A percentile compares a stretch with the other conserved stretches of the same genome.
Evolutionary conservation across 2,888 invertebrate genomes (phyloP).

Genomic region (Bembecia ichneumoniformis): DNA sequence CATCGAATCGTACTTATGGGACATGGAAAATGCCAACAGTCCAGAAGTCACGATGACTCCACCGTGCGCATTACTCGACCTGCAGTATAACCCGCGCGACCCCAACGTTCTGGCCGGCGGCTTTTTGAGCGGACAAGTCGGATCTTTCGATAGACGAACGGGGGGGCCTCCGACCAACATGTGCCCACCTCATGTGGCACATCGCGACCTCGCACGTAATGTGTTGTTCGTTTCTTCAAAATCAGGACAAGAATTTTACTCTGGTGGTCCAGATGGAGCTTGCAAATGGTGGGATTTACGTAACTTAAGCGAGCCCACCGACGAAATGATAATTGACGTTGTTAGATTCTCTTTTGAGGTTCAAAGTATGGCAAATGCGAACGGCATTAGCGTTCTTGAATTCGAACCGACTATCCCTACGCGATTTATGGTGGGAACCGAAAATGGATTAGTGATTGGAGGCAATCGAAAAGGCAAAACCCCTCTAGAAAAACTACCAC

Average conservation of each 20-base stretch:
- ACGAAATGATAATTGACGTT: conserved; percentile 77
- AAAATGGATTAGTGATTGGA: conserved; percentile 75
- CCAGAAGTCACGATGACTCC: conserved; percentile 80
- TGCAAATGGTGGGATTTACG: conserved; percentile 86
- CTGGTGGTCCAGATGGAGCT: conserved; percentile 90
- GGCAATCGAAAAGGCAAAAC: conserved; percentile 82
- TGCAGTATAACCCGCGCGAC: conserved; percentile 90
- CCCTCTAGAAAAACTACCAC: conserved; percentile 73
- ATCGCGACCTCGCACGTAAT: conserved; percentile 87
- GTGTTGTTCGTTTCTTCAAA: conserved; percentile 93
- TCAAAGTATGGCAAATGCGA: conserved; percentile 66
- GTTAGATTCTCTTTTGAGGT: conserved; percentile 63
- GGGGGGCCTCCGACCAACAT: conserved; percentile 79
- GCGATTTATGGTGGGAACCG: conserved; percentile 81
- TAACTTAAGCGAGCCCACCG: conserved; percentile 75
- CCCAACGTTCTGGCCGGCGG: conserved; percentile 77
- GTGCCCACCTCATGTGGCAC: conserved; percentile 84
- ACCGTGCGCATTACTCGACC: conserved; percentile 78
- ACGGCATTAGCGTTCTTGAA: conserved; percentile 76
- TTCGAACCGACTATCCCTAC: conserved; percentile 82
- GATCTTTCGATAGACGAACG: conserved; percentile 83
- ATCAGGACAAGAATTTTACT: conserved; percentile 93
- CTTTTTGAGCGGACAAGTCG: conserved; percentile 77
- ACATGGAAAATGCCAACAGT: conserved; percentile 87
- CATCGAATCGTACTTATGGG: conserved; percentile 81